These are phyloP conservation scores for Orientallactaga bullata DNA, from an alignment of 2,113 vertebrate genomes.

Conservation along the genomic window DNA sequence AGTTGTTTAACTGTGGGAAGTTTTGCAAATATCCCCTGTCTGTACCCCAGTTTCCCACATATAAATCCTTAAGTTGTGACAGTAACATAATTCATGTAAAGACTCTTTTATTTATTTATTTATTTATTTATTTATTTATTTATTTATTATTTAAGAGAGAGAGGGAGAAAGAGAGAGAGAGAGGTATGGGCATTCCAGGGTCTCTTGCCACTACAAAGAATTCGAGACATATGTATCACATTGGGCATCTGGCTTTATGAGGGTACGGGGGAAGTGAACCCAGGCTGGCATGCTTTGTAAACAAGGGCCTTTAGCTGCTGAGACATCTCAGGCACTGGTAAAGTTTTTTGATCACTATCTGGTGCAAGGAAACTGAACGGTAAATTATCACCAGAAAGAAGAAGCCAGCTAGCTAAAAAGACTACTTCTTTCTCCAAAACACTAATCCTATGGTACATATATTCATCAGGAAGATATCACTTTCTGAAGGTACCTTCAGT, in stretches of 20 bases:
- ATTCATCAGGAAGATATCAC: background rate
- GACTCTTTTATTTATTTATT: too few relatives aligned
- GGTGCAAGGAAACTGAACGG: background rate
- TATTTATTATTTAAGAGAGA: too few relatives aligned
- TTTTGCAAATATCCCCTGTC: background rate
- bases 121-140: too few relatives aligned
- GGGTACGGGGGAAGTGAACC: too few relatives aligned
- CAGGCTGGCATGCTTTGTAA: too few relatives aligned
- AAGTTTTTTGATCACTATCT: background rate
- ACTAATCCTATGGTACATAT: background rate
- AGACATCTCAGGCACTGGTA: background rate
- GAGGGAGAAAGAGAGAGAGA: too few relatives aligned
- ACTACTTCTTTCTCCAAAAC: background rate
- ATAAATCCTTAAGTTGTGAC: background rate
- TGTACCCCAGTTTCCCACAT: background rate
- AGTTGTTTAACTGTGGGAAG: constrained; percentile 17
- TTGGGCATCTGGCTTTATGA: too few relatives aligned
- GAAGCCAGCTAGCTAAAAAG: background rate
- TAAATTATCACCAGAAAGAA: constrained; percentile 19
- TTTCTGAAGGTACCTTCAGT: constrained; percentile 35
- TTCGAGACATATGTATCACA: too few relatives aligned
- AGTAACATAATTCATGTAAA: constrained; percentile 17
- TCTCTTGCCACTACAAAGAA: too few relatives aligned
- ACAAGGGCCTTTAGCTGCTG: too few relatives aligned
- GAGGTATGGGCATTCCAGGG: too few relatives aligned